Base-by-base conservation (phyloP, 2,113 vertebrate species). In the Gallinago undulata region DNA sequence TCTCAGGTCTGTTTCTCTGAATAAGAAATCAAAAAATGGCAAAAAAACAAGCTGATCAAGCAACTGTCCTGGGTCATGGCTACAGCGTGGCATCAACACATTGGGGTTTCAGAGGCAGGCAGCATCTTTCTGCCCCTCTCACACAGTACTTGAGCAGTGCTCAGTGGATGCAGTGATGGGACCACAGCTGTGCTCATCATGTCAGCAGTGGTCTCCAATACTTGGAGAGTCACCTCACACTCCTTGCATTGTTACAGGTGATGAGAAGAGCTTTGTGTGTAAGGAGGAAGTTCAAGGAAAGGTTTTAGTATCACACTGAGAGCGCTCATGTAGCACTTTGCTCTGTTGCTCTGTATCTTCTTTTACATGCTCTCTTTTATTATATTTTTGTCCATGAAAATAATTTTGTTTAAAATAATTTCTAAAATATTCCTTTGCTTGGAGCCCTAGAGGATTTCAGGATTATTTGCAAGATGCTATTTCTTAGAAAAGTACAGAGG, bases 401-500 rank as follows among this genome's bases (percentile, higher is more conserved):
- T 37, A 14, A 8, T 87, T 70, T 59, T 69, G 17, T 55, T 60
- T 63, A 30, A 87, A 94, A 77, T 64, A 14, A 72, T 45, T 64
- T 64, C 37, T 35, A 81, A 86, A 78, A n/a, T 14, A 9, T 56
- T 90, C 43, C 60, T 72, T 92, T 67, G 13, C 56, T 72, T 37
- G 12, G 25, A 95, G 48, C 8, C 37, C 31, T 25, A 25, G 8
- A n/a, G 19, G 41, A 62, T 64, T 53, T 57, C 2, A 9, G 76
- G 76, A 74, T 90, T 63, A 67, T 35, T 68, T 88, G 50, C 47
- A 90, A 75, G 53, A 84, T 62, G 30, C 11, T 84, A 1, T 56
- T 95, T 86, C 79, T 80, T 82, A 87, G 86, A 81, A 84, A 92
- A 94, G 64, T 53, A 84, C 25, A 74, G 62, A 87, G 25, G 50